Base-by-base conservation (phyloP, 2,888 invertebrate species). In the Drosophila ustulata region DNA sequence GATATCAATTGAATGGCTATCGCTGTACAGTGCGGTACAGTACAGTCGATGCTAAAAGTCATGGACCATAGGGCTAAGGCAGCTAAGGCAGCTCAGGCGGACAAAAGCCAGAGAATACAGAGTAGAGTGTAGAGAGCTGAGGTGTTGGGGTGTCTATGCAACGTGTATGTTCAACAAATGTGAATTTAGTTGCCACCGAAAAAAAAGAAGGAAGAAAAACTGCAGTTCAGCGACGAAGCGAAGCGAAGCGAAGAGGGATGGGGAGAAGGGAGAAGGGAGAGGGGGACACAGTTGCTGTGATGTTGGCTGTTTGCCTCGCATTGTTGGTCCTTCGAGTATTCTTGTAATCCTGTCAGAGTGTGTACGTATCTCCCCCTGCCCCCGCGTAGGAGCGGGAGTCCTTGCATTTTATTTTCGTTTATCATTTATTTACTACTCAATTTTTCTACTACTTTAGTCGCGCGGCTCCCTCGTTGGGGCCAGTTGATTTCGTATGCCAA, bases 401-500 rank as follows among this genome's bases (percentile, higher is more conserved):
- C 88, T 78, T 77, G 88, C 88, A 88, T 88, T 89, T 90, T 83
- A 89, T 89, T 87, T 88, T 88, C 82, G 90, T 90, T 87, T 88
- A 90, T 89, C 85, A 89, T 89, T 89, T 89, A 89, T 90, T 89
- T 90, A 89, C 82, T 88, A 78, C 89, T 90, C 89, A 88, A 90
- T 89, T 90, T 90, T 85, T 87, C 79, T 84, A 84, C 79, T 78
- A 83, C 84, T 86, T 85, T 86, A 85, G 87, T 81, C 89, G 85
- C 74, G 78, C 55, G 71, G 71, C 75, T 73, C 75, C 78, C 78
- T 78, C 68, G 78, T 78, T 66, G 78, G 78, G 78, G 76, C 78
- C 72, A 87, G 88, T 87, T 84, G 85, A 84, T 84, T 84, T 84
- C 82, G 83, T 84, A 84, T 84, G 83, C 83, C 88, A 84, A 84